These are phyloP conservation scores for Argentina silus DNA, from an alignment of 2,797 vertebrate species.

Conservation along the genomic window DNA sequence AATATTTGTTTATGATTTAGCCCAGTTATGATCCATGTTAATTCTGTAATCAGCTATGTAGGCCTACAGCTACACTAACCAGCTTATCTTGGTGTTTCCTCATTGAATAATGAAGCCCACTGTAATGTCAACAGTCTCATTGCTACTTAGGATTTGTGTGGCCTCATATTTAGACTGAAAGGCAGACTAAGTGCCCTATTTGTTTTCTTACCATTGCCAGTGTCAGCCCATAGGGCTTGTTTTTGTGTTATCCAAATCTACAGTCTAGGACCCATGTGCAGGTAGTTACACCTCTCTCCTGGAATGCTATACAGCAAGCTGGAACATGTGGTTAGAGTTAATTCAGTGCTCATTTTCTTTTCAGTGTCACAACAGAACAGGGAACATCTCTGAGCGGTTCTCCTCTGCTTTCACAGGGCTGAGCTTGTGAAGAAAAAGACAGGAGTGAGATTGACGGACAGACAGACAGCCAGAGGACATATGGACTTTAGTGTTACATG, in stretches of 20 bases:
- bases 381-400: slow-evolving; percentile 25
- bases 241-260: neutral
- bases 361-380: slow-evolving; percentile 23
- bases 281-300: slow-evolving; percentile 23
- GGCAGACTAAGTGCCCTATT: slow-evolving; percentile 6
- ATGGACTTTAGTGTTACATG: slow-evolving; percentile 24
- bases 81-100: slow-evolving; percentile 16
- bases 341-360: slow-evolving; percentile 27
- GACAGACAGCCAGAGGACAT: neutral
- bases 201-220: slow-evolving; percentile 1
- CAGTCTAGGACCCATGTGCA: slow-evolving; percentile 21
- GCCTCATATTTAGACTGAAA: slow-evolving; percentile 20
- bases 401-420: slow-evolving; percentile 47
- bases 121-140: slow-evolving; percentile 9
- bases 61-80: slow-evolving; percentile 27
- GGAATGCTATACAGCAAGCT: slow-evolving; percentile 72
- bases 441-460: slow-evolving; percentile 19
- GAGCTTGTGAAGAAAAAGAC: slow-evolving; percentile 19
- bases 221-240: neutral
- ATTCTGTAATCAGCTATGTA: slow-evolving; percentile 35
- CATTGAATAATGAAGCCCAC: slow-evolving; percentile 10
- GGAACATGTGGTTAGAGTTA: slow-evolving; percentile 58
- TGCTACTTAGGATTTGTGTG: neutral
- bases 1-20: slow-evolving; percentile 18
- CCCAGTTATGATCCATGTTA: slow-evolving; percentile 31